Conservation (phyloP, 53 echinoderm and acorn worm genomes). For the Crossaster papposus region DNA sequence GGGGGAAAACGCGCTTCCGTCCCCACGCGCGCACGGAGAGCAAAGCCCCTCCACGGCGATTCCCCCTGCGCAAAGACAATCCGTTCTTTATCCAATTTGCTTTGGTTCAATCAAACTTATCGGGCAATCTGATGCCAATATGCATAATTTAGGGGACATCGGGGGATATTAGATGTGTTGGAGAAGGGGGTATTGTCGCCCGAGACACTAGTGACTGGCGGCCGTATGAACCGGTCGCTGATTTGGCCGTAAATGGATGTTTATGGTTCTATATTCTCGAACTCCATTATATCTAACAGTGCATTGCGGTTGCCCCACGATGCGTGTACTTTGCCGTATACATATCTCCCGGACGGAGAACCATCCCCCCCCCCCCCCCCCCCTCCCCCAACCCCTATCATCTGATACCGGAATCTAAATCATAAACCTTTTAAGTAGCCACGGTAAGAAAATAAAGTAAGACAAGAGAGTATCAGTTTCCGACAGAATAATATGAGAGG, state of each 20-base stretch:
- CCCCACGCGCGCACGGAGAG: neutral
- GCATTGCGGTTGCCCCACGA: neutral
- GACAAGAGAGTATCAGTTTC: neutral
- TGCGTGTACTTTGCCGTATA: neutral
- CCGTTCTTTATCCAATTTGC: conserved; percentile 58
- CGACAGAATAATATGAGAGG: neutral
- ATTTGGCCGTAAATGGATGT: conserved; percentile 42
- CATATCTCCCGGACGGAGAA: neutral
- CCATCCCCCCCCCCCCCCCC: no score
- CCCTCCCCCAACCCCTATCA: no score
- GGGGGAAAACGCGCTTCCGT: conserved; percentile 40
- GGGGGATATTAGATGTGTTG: conserved; percentile 62
- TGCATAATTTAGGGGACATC: conserved; percentile 61
- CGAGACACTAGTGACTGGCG: conserved; percentile 47
- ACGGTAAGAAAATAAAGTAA: no score
- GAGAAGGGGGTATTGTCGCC: conserved; percentile 55
- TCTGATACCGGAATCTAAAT: no score
- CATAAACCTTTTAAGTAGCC: no score
- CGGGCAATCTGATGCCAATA: conserved; percentile 62
- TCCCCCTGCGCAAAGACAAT: conserved; percentile 57
- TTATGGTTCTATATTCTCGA: conserved; percentile 11
- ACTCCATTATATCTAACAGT: conserved; percentile 3
- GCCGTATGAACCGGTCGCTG: conserved; percentile 21
- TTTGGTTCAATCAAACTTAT: conserved; percentile 60
- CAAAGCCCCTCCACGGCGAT: conserved; percentile 15